Percentiles rank a stretch among this genome's conserved stretches.
Conservation (phyloP, 2,113 vertebrate genomes). For the Tretioscincus oriximinensis region DNA sequence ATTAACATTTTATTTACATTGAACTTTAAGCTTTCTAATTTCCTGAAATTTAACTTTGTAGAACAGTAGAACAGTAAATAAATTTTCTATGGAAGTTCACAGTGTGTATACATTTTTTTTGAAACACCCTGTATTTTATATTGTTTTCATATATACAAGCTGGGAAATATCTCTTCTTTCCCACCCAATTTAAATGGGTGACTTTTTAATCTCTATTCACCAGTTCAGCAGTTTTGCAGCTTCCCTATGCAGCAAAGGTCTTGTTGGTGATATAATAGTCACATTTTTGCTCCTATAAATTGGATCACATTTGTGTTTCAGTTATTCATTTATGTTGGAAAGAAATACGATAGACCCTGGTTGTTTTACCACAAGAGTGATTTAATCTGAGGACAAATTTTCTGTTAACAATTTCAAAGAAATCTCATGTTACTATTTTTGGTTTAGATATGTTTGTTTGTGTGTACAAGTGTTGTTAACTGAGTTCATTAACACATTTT, state of each 20-base stretch:
- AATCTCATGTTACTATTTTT: neutral
- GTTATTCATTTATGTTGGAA: neutral
- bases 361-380: neutral
- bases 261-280: neutral
- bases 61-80: too few species aligned
- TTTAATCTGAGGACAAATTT: neutral
- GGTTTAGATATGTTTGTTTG: neutral
- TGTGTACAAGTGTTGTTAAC: neutral
- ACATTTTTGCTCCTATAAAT: neutral
- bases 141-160: constrained; percentile 19
- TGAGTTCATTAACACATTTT: neutral
- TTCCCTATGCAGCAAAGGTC: constrained; percentile 4
- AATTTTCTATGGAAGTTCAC: too few species aligned
- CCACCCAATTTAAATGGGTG: constrained; percentile 35
- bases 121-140: too few species aligned
- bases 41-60: too few species aligned
- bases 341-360: too few species aligned
- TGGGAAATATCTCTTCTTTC: constrained; percentile 12
- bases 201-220: constrained; percentile 21
- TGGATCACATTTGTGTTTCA: neutral
- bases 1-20: too few species aligned
- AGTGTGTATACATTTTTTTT: too few species aligned
- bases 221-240: constrained; percentile 1
- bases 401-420: neutral
- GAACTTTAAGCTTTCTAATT: too few species aligned